Base-by-base conservation (phyloP, 2,888 invertebrate species). In the Ecliptopera silaceata region DNA sequence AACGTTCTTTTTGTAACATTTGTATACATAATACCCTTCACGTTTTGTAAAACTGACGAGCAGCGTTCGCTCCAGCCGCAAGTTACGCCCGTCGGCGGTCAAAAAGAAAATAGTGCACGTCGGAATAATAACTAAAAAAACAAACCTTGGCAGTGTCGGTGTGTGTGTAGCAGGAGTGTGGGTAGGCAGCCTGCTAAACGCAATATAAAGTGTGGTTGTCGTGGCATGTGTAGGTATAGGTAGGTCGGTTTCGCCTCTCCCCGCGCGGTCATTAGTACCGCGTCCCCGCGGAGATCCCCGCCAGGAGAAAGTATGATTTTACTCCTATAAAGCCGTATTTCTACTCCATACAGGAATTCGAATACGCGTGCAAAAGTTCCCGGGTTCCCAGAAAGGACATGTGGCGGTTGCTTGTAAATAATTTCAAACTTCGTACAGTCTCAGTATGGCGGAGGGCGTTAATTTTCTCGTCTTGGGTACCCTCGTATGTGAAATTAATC, bases 261-360 rank as follows among this genome's bases (percentile, higher is more conserved):
- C 89, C 91, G 86, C 91, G 91, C 91, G 86, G 91, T 91, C 92
- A 92, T 92, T 92, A 92, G 91, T 80, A 75, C 81, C 83, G 77
- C 80, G 69, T 82, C 83, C 84, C 79, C 84, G 69, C 82, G 72
- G 26, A 26, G 26, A 26, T 26, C 26, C 82, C 82, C 80, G 82
- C 74, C 79, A 83, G 81, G 90, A 89, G 90, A 91, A 91, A 91
- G 90, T 91, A 90, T 89, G 91, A 91, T 90, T 91, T 90, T 90
- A 88, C 89, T 90, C 90, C 88, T 86, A 90, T 90, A 91, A 91
- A 90, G 89, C 89, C 87, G 90, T 89, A 91, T 90, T 91, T 89
- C 91, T 89, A 90, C 90, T 90, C 84, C 89, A 90, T 89, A 90
- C 88, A 88, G 90, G 88, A 89, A 91, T 91, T 88, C 87, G 86